Percentiles rank a stretch among this genome's conserved stretches.
Conservation (phyloP, 2,888 invertebrate species). For the Hedychridium roseum region DNA sequence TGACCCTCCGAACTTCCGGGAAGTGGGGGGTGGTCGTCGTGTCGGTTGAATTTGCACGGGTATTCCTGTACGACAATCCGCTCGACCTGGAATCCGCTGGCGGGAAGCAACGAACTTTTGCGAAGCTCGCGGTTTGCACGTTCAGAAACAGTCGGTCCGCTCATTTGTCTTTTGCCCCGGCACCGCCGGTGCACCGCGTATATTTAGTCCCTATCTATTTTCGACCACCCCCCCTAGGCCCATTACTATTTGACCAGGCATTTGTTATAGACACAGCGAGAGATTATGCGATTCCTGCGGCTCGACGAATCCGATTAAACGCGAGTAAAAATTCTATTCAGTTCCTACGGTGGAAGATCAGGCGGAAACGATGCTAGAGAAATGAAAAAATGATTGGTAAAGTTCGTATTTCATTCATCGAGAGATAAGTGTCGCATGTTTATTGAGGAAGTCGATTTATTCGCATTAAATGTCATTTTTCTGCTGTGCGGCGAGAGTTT, state of each 20-base stretch:
- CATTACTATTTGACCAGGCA: constrained; percentile 26
- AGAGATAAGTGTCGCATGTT: no score
- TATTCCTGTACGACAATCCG: constrained; percentile 10
- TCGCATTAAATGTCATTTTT: no score
- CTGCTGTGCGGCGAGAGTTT: no score
- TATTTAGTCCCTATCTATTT: constrained; percentile 39
- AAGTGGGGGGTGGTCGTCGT: background rate
- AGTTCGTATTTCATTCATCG: no score
- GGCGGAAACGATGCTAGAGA: no score
- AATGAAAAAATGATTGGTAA: no score
- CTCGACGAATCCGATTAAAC: no score
- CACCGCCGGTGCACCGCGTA: constrained; percentile 27
- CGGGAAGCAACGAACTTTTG: constrained; percentile 36
- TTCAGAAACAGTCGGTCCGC: constrained; percentile 32
- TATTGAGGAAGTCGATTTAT: no score
- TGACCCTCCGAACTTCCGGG: background rate
- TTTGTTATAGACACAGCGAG: constrained; percentile 27
- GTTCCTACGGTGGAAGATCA: no score
- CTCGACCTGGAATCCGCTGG: constrained; percentile 30
- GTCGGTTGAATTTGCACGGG: constrained; percentile 17
- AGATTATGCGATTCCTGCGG: constrained; percentile 20
- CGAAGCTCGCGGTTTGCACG: constrained; percentile 26
- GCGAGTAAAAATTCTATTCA: no score
- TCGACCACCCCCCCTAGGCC: constrained; percentile 21
- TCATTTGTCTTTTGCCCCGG: constrained; percentile 36